A percentile compares a stretch with the other conserved stretches of the same genome.
Conservation (phyloP, 2,113 vertebrate genomes). For the Thalassarche chlororhynchos region DNA sequence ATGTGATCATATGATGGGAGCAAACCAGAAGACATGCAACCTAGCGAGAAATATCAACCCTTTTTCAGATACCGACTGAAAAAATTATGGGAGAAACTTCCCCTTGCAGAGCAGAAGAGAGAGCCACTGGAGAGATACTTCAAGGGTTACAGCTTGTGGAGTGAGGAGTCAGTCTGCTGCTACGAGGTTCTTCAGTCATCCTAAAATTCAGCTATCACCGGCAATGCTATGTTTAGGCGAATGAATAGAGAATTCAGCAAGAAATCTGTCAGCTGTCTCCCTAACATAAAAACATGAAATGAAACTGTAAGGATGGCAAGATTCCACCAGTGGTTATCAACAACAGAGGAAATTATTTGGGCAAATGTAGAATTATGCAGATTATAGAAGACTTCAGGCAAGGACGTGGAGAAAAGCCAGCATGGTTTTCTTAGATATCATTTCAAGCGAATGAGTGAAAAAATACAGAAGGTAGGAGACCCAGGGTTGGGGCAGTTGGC, state of each 20-base stretch:
- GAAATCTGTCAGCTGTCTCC: slow-evolving; percentile 38
- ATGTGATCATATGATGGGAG: neutral
- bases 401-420: neutral
- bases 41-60: neutral
- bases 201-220: neutral
- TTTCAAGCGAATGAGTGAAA: neutral
- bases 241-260: slow-evolving; percentile 5
- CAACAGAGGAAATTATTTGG: slow-evolving; percentile 9
- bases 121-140: neutral
- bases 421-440: neutral
- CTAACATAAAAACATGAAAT: neutral
- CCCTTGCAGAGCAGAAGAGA: neutral
- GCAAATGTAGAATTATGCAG: neutral
- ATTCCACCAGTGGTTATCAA: neutral
- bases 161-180: neutral
- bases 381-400: neutral
- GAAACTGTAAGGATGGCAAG: slow-evolving; percentile 1
- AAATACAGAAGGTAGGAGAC: neutral
- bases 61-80: neutral
- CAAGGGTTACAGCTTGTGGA: neutral
- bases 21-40: neutral
- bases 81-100: neutral
- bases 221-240: neutral
- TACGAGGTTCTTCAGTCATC: neutral
- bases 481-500: neutral